A percentile compares a stretch with the other conserved stretches of the same genome.
phyloP scores from a whole-genome alignment of 2,888 invertebrate genomes.

The Erpobdella octoculata region DNA sequence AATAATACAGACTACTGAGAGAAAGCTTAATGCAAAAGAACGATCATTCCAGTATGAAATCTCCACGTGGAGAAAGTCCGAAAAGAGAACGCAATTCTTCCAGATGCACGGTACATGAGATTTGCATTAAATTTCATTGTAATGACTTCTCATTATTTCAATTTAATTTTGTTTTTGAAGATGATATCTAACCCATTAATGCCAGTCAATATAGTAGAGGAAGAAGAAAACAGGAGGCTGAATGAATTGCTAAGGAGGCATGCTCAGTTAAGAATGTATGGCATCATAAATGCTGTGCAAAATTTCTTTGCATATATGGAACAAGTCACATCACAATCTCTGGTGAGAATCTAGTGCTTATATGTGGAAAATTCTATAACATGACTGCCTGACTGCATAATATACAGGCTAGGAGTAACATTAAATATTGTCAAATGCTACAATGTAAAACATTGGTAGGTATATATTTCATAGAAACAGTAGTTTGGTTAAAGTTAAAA shows the following conservation, averaged over 20 bases:
- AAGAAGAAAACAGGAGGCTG: constrained; percentile 51
- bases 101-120: neutral
- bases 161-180: too few species aligned
- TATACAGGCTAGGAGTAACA: too few species aligned
- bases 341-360: too few species aligned
- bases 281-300: constrained; percentile 51
- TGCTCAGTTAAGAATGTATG: constrained; percentile 50
- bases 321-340: too few species aligned
- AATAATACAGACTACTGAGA: neutral
- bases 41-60: neutral
- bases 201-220: constrained; percentile 50
- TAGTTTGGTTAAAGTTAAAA: too few species aligned
- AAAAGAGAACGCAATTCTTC: neutral
- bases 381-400: too few species aligned
- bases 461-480: too few species aligned
- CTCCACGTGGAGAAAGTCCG: neutral
- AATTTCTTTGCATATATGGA: constrained; percentile 47
- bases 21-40: neutral
- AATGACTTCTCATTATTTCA: neutral
- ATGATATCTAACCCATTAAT: too few species aligned
- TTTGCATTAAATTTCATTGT: neutral
- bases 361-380: neutral
- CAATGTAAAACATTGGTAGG: too few species aligned
- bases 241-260: constrained; percentile 50
- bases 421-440: too few species aligned